phyloP scores from a whole-genome alignment of 2,888 invertebrate genomes.

The Habrosyne pyritoides region DNA sequence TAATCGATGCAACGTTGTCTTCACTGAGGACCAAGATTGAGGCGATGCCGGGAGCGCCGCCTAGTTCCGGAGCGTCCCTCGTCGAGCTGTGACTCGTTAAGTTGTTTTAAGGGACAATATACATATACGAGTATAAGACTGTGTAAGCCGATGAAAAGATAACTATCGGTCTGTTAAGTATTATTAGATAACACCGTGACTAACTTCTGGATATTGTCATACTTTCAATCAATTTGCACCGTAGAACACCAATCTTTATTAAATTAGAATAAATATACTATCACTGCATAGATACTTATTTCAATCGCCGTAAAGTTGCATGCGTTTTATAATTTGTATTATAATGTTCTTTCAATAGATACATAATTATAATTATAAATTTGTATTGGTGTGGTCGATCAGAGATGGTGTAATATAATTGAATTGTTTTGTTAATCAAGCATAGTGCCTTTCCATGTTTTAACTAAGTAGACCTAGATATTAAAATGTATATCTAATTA shows the following conservation, averaged over 20 bases:
- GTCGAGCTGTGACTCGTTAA: slow-evolving; percentile 62
- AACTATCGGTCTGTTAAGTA: slow-evolving; percentile 43
- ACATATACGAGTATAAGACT: too few relatives aligned
- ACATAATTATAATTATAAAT: slow-evolving; percentile 18
- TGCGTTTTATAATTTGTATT: slow-evolving; percentile 25
- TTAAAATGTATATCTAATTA: slow-evolving; percentile 45
- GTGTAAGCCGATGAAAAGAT: slow-evolving; percentile 50
- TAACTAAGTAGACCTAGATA: slow-evolving; percentile 53
- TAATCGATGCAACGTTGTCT: slow-evolving; percentile 52
- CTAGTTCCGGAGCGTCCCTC: slow-evolving; percentile 26
- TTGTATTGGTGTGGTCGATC: slow-evolving; percentile 19
- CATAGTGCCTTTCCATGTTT: slow-evolving; percentile 77
- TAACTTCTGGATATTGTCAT: slow-evolving; percentile 37
- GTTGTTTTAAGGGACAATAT: slow-evolving; percentile 56
- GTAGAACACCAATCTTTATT: slow-evolving; percentile 42
- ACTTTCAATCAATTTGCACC: slow-evolving; percentile 46
- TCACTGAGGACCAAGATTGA: slow-evolving; percentile 67
- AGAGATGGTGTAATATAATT: slow-evolving; percentile 23
- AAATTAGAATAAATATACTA: slow-evolving; percentile 34
- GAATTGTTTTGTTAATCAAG: slow-evolving; percentile 60
- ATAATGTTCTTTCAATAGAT: slow-evolving; percentile 20
- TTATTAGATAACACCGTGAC: slow-evolving; percentile 37
- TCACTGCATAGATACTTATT: slow-evolving; percentile 26
- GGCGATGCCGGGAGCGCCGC: slow-evolving; percentile 35
- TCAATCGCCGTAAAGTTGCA: slow-evolving; percentile 28